Evolutionary conservation across 2,888 invertebrate species (phyloP).

Genomic region (Drosophila prolongata): DNA sequence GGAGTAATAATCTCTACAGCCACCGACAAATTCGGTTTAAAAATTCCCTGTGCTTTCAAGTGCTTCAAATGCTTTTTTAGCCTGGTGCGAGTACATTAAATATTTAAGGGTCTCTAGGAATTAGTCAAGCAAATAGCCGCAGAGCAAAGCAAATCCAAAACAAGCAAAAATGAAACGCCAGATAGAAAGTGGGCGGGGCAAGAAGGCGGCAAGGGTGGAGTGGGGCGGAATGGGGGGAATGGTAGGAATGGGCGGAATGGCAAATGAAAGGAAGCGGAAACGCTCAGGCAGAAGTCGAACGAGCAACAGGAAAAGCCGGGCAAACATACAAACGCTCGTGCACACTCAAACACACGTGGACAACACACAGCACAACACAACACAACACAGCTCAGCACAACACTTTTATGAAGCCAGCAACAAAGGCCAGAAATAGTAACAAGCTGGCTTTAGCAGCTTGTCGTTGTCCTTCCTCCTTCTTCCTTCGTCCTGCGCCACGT

Average conservation of each 20-base stretch:
- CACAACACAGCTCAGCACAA: conserved; percentile 46
- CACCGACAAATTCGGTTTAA: not conserved
- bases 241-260: conserved; percentile 42
- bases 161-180: conserved; percentile 23
- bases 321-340: conserved; percentile 29
- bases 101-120: conserved; percentile 25
- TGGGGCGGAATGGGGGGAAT: conserved; percentile 41
- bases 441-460: conserved; percentile 46
- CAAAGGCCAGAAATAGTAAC: conserved; percentile 66
- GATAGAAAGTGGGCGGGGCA: not conserved
- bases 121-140: conserved; percentile 29
- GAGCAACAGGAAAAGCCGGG: conserved; percentile 60
- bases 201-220: not conserved
- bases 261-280: conserved; percentile 72
- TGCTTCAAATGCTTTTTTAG: conserved; percentile 16
- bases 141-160: conserved; percentile 20
- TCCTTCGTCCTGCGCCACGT: not conserved
- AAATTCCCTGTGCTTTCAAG: conserved; percentile 7
- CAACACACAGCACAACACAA: conserved; percentile 34
- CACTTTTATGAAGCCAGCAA: conserved; percentile 62
- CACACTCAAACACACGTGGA: conserved; percentile 17
- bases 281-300: conserved; percentile 61
- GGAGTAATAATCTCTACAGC: not conserved
- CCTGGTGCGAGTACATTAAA: conserved; percentile 7
- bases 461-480: conserved; percentile 27